Conservation (phyloP, 2,113 vertebrate species). For the Toxotes jaculatrix region DNA sequence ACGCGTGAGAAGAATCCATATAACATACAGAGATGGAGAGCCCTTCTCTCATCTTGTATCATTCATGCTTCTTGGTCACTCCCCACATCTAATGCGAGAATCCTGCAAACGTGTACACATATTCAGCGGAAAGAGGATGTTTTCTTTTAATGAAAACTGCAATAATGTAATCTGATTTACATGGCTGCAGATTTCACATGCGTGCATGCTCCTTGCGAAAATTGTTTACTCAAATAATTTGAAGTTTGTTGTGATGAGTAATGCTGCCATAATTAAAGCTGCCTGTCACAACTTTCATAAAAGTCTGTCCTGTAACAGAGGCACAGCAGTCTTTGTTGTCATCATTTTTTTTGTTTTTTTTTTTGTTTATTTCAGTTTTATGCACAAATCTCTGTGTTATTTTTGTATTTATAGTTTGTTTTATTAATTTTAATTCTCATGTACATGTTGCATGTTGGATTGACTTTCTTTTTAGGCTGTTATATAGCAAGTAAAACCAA, state of each 20-base stretch:
- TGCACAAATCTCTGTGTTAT: neutral
- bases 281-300: neutral
- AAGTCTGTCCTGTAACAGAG: neutral
- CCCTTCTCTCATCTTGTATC: slow-evolving; percentile 72
- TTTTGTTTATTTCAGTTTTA: neutral
- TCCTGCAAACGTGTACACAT: slow-evolving; percentile 39
- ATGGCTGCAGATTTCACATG: slow-evolving; percentile 13
- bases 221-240: slow-evolving; percentile 10
- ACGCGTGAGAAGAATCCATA: slow-evolving; percentile 84
- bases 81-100: slow-evolving; percentile 61
- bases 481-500: slow-evolving; percentile 4
- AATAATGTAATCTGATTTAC: slow-evolving; percentile 20
- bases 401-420: neutral
- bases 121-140: slow-evolving; percentile 13
- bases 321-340: neutral
- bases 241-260: neutral
- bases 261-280: neutral
- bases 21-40: slow-evolving; percentile 76
- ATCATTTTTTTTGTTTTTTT: too few species aligned
- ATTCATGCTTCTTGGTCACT: slow-evolving; percentile 70
- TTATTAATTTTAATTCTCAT: neutral
- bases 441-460: neutral
- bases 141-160: slow-evolving; percentile 22
- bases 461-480: neutral
- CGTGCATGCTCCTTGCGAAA: slow-evolving; percentile 1